Percentiles rank a stretch among this genome's conserved stretches.
phyloP scores from a whole-genome alignment of 2,797 vertebrate species.

The Spheniscus humboldti region DNA sequence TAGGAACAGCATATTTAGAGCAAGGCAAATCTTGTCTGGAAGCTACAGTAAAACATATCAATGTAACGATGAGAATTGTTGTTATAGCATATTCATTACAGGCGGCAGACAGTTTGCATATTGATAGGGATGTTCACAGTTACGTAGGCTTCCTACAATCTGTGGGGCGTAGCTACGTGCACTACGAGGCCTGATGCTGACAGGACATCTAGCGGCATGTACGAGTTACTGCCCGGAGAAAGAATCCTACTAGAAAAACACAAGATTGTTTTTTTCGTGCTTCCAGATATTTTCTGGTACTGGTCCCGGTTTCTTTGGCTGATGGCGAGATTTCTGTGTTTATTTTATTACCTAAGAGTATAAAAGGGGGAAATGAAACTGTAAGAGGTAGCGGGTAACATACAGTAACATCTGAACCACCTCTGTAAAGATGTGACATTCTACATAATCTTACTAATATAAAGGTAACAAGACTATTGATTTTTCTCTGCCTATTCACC shows the following conservation, averaged over 20 bases:
- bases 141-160: rapidly evolving
- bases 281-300: not conserved
- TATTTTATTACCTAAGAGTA: not conserved
- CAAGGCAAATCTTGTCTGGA: not conserved
- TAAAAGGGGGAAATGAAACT: not conserved
- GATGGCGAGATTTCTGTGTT: not conserved
- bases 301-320: not conserved
- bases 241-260: not conserved
- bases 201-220: conserved; percentile 47
- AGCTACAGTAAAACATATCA: not conserved
- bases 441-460: not conserved
- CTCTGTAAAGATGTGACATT: not conserved
- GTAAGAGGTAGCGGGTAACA: not conserved
- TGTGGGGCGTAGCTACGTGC: rapidly evolving
- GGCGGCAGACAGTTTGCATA: not conserved
- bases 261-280: not conserved
- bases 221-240: not conserved
- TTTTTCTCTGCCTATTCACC: not conserved
- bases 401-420: not conserved
- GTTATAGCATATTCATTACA: not conserved
- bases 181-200: not conserved
- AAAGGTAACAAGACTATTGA: not conserved
- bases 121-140: not conserved
- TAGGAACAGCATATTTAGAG: not conserved
- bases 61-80: not conserved